Evolutionary conservation across 2,113 vertebrate genomes (phyloP).

Genomic region (Vimba vimba): DNA sequence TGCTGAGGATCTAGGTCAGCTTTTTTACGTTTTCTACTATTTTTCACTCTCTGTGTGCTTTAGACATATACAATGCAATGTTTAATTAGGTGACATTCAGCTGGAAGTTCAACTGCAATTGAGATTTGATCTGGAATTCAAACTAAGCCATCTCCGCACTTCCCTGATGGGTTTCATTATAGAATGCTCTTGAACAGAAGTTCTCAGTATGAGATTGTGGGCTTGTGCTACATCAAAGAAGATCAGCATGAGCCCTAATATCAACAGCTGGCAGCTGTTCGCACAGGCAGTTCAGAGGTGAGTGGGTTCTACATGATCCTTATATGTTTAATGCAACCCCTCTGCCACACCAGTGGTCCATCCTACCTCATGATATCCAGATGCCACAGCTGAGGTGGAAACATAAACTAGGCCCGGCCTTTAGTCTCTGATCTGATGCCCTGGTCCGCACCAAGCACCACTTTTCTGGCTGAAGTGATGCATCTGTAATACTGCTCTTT

Average conservation of each 20-base stretch:
- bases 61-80: neutral
- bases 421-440: conserved; percentile 62
- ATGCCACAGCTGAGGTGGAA: conserved; percentile 58
- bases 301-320: conserved; percentile 71
- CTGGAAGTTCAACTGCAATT: neutral
- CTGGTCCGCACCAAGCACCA: conserved; percentile 40
- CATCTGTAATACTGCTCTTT: conserved; percentile 63
- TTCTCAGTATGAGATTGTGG: conserved; percentile 43
- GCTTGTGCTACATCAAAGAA: conserved; percentile 65
- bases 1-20: conserved; percentile 43
- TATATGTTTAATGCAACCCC: conserved; percentile 67
- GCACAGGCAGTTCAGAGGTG: conserved; percentile 70
- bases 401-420: conserved; percentile 54
- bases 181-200: conserved; percentile 25
- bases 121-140: neutral
- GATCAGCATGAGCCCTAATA: conserved; percentile 69
- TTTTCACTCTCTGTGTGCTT: neutral
- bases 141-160: neutral
- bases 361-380: conserved; percentile 73
- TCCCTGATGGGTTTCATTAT: conserved; percentile 34
- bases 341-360: conserved; percentile 63
- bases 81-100: neutral
- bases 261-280: conserved; percentile 73
- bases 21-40: conserved; percentile 7
- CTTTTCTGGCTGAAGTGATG: conserved; percentile 55